phyloP scores from a whole-genome alignment of 2,888 invertebrate species.

The Nipponacmea schrenckii region DNA sequence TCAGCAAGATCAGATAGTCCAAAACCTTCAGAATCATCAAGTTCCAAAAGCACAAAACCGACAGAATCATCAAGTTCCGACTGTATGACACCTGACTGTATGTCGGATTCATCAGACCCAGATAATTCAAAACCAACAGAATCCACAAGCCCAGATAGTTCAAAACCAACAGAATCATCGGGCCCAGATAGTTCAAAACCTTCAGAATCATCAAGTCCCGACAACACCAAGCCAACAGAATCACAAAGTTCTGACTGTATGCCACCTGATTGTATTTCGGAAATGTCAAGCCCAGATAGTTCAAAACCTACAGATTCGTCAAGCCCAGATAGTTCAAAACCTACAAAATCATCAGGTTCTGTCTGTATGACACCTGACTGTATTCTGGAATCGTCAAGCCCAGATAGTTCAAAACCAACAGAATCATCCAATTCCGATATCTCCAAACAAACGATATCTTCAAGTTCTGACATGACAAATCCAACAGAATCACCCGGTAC shows the following conservation, averaged over 20 bases:
- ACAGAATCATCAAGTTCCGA: background rate
- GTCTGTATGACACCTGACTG: background rate
- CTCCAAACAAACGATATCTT: background rate
- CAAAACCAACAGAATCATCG: background rate
- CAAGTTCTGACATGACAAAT: background rate
- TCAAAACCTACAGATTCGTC: background rate
- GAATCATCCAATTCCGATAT: background rate
- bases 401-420: background rate
- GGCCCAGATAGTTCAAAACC: background rate
- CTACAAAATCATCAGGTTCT: background rate
- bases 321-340: background rate
- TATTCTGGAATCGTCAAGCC: background rate
- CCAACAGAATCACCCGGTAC: background rate
- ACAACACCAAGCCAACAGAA: background rate
- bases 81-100: background rate
- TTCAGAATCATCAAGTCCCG: background rate
- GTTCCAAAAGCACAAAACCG: background rate
- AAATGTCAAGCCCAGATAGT: background rate
- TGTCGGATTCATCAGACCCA: background rate
- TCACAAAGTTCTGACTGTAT: background rate
- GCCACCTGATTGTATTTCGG: background rate
- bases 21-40: background rate
- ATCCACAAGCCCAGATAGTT: background rate
- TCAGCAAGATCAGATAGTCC: background rate
- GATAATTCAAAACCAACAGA: background rate